Evolutionary conservation across 92 coral and sea anemone species (phyloP).

Genomic region (Epizoanthus scotinus): DNA sequence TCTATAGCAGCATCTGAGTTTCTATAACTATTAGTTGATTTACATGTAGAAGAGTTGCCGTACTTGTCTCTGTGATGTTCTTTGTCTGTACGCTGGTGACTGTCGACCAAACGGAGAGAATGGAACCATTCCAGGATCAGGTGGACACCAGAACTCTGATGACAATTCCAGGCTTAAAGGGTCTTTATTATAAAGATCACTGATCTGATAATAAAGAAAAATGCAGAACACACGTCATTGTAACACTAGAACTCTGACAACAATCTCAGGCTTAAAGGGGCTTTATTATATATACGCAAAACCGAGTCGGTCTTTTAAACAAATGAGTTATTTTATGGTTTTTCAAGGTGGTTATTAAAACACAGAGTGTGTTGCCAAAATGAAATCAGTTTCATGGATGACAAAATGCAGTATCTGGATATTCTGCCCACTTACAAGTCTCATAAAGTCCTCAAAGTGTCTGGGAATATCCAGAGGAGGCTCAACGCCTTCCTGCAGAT

Average conservation of each 20-base stretch:
- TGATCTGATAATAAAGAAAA: constrained; percentile 60
- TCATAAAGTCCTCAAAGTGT: constrained; percentile 91
- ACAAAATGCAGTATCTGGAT: not conserved
- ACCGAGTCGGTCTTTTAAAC: no score
- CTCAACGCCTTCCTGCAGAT: constrained; percentile 84
- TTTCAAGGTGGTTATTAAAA: no score
- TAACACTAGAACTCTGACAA: no score
- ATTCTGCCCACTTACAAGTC: constrained; percentile 59
- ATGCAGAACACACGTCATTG: not conserved
- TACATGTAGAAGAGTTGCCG: constrained; percentile 8
- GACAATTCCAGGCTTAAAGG: constrained; percentile 85
- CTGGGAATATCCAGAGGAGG: constrained; percentile 82
- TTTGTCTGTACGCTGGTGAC: constrained; percentile 74
- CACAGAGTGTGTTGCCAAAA: no score
- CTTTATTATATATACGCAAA: no score
- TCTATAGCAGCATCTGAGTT: no score
- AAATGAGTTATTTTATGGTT: no score
- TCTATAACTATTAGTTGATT: no score
- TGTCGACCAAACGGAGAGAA: constrained; percentile 64
- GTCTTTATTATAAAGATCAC: constrained; percentile 84
- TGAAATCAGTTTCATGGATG: no score
- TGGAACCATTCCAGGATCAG: constrained; percentile 65
- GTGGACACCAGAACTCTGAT: constrained; percentile 88
- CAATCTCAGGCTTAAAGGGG: no score
- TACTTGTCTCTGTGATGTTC: constrained; percentile 83